A percentile compares a stretch with the other conserved stretches of the same genome.
These are phyloP conservation scores for Leptatherina wallacei DNA, from an alignment of 2,797 vertebrate genomes.

Conservation along the genomic window DNA sequence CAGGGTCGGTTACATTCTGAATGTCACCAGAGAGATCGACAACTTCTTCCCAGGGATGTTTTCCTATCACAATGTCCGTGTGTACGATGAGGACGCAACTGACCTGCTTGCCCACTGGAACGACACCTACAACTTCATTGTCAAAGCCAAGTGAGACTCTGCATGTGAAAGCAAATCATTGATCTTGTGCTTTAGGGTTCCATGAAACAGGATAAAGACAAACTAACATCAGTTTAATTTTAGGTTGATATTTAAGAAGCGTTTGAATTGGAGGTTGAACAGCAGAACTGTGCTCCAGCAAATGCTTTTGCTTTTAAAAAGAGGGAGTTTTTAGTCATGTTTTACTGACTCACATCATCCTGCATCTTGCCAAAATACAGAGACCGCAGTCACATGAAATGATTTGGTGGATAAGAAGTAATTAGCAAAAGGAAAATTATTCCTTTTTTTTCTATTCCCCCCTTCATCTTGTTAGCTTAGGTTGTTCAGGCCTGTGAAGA, in stretches of 20 bases:
- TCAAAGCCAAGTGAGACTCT: constrained; percentile 91
- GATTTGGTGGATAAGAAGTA: too few species aligned
- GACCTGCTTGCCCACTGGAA: constrained; percentile 98
- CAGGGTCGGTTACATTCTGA: constrained; percentile 95
- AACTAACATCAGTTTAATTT: not conserved
- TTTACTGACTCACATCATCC: not conserved
- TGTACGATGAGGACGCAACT: constrained; percentile 93
- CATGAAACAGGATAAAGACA: not conserved
- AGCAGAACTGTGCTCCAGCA: not conserved
- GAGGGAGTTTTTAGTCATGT: not conserved
- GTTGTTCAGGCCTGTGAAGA: too few species aligned
- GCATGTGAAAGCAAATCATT: not conserved
- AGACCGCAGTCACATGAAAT: too few species aligned
- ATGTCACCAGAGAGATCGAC: constrained; percentile 95
- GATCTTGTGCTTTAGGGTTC: not conserved
- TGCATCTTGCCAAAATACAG: not conserved
- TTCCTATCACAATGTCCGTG: constrained; percentile 92
- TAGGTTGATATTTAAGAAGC: not conserved
- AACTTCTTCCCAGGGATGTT: constrained; percentile 96
- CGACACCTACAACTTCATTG: constrained; percentile 95
- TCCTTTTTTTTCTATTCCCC: not conserved
- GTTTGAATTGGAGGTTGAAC: not conserved
- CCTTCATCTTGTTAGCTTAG: too few species aligned
- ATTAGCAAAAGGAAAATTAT: too few species aligned
- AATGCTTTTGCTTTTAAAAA: too few species aligned